A percentile compares a stretch with the other conserved stretches of the same genome.
These are phyloP conservation scores for Phaethon lepturus DNA, from an alignment of 2,113 vertebrate species.

Conservation along the genomic window DNA sequence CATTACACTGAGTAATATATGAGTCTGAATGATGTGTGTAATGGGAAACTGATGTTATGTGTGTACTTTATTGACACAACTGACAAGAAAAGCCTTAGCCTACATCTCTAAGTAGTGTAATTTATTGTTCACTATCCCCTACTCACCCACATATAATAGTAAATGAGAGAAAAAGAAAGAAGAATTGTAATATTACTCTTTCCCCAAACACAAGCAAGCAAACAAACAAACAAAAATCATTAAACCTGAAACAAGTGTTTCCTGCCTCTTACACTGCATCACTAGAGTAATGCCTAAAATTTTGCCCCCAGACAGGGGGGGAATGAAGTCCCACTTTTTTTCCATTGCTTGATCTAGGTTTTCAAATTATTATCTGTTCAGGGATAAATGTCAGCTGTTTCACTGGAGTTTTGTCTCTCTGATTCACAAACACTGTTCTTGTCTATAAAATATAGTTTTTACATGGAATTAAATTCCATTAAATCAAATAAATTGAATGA, in stretches of 20 bases:
- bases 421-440: accelerated
- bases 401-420: neutral
- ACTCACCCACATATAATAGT: conserved; percentile 59
- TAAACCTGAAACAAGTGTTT: conserved; percentile 31
- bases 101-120: conserved; percentile 68
- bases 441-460: neutral
- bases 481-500: neutral
- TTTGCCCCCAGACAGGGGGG: neutral
- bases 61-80: conserved; percentile 74
- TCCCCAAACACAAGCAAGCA: conserved; percentile 17
- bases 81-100: conserved; percentile 59
- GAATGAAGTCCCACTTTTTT: neutral
- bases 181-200: conserved; percentile 57
- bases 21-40: conserved; percentile 74
- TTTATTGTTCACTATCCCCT: conserved; percentile 72
- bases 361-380: neutral
- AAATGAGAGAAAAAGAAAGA: conserved; percentile 65
- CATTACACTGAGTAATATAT: conserved; percentile 75
- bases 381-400: neutral
- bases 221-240: neutral
- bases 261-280: neutral
- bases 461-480: neutral
- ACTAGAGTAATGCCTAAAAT: neutral
- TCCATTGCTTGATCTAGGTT: neutral
- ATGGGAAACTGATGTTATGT: conserved; percentile 76